Percentiles rank a stretch among this genome's conserved stretches.
These are phyloP conservation scores for Athene noctua DNA, from an alignment of 2,113 vertebrate genomes.

Conservation along the genomic window DNA sequence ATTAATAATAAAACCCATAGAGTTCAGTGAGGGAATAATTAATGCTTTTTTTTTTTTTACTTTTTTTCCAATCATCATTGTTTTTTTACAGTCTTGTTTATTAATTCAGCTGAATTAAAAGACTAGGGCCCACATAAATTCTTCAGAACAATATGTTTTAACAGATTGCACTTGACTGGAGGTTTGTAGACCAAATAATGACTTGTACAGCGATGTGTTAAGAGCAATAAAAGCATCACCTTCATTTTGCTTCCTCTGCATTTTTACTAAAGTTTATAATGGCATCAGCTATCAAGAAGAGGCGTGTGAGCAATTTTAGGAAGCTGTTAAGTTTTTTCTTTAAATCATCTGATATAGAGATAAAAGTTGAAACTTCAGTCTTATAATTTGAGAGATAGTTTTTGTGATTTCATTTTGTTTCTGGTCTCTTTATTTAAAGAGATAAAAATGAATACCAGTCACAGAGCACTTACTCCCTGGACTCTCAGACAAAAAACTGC, in stretches of 20 bases:
- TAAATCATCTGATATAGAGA: neutral
- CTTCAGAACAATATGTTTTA: neutral
- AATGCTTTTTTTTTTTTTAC: accelerated
- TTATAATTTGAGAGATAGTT: neutral
- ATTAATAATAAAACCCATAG: neutral
- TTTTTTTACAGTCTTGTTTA: neutral
- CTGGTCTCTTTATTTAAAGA: neutral
- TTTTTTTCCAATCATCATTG: neutral
- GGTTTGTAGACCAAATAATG: neutral
- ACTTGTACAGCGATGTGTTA: neutral
- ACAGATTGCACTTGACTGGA: neutral
- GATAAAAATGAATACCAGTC: neutral
- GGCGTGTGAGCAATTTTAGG: neutral
- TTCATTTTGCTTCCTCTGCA: neutral
- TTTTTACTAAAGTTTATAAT: neutral
- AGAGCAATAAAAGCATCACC: neutral
- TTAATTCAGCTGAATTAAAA: neutral
- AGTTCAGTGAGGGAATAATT: neutral
- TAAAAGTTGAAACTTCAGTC: neutral
- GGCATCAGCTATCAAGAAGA: neutral
- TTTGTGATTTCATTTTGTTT: neutral
- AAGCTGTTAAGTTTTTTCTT: neutral
- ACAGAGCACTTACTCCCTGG: neutral
- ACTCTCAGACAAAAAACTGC: neutral
- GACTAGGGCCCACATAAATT: neutral